Evolutionary conservation across 2,797 vertebrate species (phyloP), one percentile per base, ranked within the genome.

Genomic region (Poeciliopsis turneri): DNA sequence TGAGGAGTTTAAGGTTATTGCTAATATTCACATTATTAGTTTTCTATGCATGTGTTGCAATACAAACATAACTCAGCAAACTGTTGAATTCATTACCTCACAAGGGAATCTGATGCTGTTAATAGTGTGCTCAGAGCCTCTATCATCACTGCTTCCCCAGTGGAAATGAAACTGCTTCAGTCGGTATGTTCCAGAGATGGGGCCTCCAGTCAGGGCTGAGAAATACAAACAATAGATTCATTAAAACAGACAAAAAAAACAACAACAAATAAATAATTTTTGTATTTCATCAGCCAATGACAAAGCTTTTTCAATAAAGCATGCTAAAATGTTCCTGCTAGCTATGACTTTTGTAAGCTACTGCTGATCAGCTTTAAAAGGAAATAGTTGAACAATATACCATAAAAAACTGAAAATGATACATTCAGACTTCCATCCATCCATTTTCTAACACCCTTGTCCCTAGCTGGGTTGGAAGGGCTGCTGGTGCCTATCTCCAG

Each of bases 111-210:
- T 95, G 93, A 94, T 76, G 51, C 96, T 96, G 1, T 97, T 96
- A 76, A 99, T 92, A 0, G 96, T 92, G 33, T 99, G 98, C 86
- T 99, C 98, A 0, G 98, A 98, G 76, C 98, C 98, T 0, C 95
- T 94, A 3, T 97, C 96, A 0, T 99, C 97, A 0, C 92, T 93
- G 43, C 89, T 92, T 0, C 98, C 98, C 98, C 98, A 99, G 72
- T 99, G 98, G 92, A 98, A 97, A 84, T 99, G 98, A 75, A 98
- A 97, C 92, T 99, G 98, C 70, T 86, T 97, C 87, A 99, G 91
- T 76, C 98, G 96, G 91, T 98, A 98, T 0, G 92, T 96, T 89
- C 96, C 98, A 3, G 88, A 87, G 78, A 99, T 88, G 0, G 98
- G 97, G 25, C 98, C 98, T 78, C 97, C 97, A 0, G 92, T 95